Conservation (phyloP, 2,113 vertebrate genomes). For the Drymodes brunneopygia region DNA sequence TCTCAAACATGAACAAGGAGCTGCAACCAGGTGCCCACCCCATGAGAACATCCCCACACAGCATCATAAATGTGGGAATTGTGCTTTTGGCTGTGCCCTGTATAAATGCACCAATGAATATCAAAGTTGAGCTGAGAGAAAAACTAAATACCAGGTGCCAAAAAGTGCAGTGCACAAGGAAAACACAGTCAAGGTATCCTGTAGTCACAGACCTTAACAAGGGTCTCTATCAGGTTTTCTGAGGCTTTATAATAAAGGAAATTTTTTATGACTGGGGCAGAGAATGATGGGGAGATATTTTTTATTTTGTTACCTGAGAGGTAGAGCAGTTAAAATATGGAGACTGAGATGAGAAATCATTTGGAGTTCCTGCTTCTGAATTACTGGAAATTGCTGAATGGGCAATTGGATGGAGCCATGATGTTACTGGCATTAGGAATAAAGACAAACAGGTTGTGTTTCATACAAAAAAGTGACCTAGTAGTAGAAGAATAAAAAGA, state of each 20-base stretch:
- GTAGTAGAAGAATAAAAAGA: background rate
- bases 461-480: background rate
- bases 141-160: background rate
- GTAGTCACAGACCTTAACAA: background rate
- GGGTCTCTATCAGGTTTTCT: background rate
- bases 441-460: background rate
- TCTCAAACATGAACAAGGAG: background rate
- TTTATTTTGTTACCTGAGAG: background rate
- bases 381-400: background rate
- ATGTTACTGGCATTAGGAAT: background rate
- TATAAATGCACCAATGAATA: background rate
- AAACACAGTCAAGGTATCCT: background rate
- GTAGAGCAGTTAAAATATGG: background rate
- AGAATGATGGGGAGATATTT: background rate
- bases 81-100: background rate
- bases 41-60: background rate
- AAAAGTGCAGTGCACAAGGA: background rate
- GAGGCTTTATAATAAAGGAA: background rate
- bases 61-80: background rate
- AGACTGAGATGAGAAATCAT: background rate
- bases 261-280: fast-evolving
- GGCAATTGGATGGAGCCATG: background rate
- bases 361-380: background rate
- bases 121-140: background rate
- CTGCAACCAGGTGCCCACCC: background rate